A percentile compares a stretch with the other conserved stretches of the same genome.
These are phyloP conservation scores for Camelus dromedarius DNA, from an alignment of 2,113 vertebrate species.

Conservation along the genomic window DNA sequence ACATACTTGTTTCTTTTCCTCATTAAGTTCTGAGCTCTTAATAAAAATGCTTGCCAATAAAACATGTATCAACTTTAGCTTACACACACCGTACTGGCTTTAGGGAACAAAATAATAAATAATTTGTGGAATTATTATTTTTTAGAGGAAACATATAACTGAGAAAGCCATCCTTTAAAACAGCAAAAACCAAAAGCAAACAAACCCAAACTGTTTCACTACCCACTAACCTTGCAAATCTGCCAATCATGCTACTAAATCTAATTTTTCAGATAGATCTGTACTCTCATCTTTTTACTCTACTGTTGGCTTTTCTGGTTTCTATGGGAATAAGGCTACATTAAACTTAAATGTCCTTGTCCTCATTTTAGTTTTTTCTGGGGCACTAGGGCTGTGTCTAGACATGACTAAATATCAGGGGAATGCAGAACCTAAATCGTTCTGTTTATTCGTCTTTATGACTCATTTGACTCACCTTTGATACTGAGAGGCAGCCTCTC, in stretches of 20 bases:
- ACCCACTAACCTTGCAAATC: neutral
- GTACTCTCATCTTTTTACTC: neutral
- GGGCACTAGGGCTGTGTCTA: conserved; percentile 77
- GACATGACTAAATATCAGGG: conserved; percentile 77
- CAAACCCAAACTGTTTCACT: neutral
- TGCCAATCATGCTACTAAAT: neutral
- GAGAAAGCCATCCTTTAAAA: neutral
- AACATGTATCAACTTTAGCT: neutral
- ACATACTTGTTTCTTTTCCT: neutral
- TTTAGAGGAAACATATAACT: neutral
- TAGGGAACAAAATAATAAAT: neutral
- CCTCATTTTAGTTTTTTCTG: conserved; percentile 79
- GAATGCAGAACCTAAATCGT: conserved; percentile 63
- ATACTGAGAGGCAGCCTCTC: neutral
- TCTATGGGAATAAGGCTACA: conserved; percentile 62
- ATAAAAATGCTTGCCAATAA: neutral
- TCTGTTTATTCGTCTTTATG: conserved; percentile 74
- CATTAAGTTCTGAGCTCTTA: neutral
- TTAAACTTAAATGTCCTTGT: conserved; percentile 78
- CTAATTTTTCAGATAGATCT: neutral
- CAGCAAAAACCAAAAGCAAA: neutral
- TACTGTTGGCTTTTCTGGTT: conserved; percentile 56
- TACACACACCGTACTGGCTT: neutral
- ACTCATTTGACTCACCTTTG: conserved; percentile 48
- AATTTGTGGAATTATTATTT: neutral